Evolutionary conservation across 2,113 vertebrate species (phyloP), one percentile per base, ranked within the genome.

Genomic region (Coracopsis vasa): DNA sequence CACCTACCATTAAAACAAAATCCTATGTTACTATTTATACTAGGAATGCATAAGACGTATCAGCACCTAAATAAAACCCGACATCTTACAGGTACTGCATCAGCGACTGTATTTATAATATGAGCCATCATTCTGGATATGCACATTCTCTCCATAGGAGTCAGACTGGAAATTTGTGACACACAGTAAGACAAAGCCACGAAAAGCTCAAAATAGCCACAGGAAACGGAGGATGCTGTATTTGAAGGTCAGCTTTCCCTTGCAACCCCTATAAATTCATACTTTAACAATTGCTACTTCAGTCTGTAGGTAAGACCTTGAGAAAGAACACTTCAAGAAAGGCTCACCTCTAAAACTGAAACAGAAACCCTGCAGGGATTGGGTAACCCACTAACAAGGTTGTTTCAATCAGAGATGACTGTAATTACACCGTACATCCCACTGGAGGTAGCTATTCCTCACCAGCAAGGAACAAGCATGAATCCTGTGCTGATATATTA

Each of bases 401-500:
- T 41, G 44, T 31, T 85, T 16, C 44, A 47, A 54, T 33, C 56
- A 31, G 37, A 27, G 50, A 2, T 54, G 35, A 9, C 41, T 75
- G 69, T 35, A 58, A 37, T 80, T 44, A 20, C 15, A 61, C 7
- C 0, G 2, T 10, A 17, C 35, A 3, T 39, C 60, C 83, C 83
- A 67, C 78, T 62, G 82, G 71, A 72, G 83, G 64, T 27, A 70
- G 84, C 74, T 88, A 69, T 74, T 88, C 54, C 80, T 58, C 73
- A 70, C 39, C 48, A 70, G 42, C 29, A 60, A 27, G 44, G 29
- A 71, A 18, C 2, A 1, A 80, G 62, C 31, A 47, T 21, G 56
- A 47, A 27, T 19, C 70, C 28, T 1, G 0, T 21, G 4, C 28
- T 28, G 58, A 45, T 28, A 0, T 5, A 16, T 15, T 13, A 14